phyloP scores from a whole-genome alignment of 2,113 vertebrate genomes.

The Suncus etruscus region DNA sequence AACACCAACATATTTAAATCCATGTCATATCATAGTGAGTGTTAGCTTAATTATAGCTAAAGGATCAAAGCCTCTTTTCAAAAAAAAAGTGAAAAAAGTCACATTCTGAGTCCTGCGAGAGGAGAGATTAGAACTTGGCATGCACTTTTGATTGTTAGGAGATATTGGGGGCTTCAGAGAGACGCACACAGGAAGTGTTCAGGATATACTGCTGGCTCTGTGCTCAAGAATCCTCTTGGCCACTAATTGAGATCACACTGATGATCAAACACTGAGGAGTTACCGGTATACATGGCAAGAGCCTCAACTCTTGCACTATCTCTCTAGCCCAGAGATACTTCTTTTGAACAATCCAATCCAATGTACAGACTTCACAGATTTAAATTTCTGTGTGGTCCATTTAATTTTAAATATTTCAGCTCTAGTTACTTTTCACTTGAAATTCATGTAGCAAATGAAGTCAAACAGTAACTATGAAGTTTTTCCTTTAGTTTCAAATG shows the following conservation, averaged over 20 bases:
- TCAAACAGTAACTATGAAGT: conserved; percentile 18
- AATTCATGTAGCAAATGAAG: conserved; percentile 39
- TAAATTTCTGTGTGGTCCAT: not conserved
- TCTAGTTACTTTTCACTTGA: conserved; percentile 39
- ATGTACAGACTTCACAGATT: conserved; percentile 7
- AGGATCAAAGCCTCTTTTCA: conserved; percentile 27
- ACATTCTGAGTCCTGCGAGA: not conserved
- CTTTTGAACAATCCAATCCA: not conserved
- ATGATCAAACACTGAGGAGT: too few species aligned
- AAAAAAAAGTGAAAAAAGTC: not conserved
- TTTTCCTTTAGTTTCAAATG: conserved; percentile 57
- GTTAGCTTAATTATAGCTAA: conserved; percentile 12
- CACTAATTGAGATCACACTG: too few species aligned
- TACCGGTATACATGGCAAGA: too few species aligned
- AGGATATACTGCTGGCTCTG: too few species aligned
- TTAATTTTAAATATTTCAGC: conserved; percentile 41
- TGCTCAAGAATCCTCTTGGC: too few species aligned
- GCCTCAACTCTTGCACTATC: too few species aligned
- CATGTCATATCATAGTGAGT: not conserved
- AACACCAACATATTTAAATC: not conserved
- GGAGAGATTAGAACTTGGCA: not conserved
- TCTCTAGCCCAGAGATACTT: too few species aligned
- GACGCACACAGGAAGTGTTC: too few species aligned
- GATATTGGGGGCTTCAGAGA: too few species aligned
- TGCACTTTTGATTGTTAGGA: not conserved